Evolutionary conservation across 2,113 vertebrate species (phyloP).

Genomic region (Lasiurus cinereus): DNA sequence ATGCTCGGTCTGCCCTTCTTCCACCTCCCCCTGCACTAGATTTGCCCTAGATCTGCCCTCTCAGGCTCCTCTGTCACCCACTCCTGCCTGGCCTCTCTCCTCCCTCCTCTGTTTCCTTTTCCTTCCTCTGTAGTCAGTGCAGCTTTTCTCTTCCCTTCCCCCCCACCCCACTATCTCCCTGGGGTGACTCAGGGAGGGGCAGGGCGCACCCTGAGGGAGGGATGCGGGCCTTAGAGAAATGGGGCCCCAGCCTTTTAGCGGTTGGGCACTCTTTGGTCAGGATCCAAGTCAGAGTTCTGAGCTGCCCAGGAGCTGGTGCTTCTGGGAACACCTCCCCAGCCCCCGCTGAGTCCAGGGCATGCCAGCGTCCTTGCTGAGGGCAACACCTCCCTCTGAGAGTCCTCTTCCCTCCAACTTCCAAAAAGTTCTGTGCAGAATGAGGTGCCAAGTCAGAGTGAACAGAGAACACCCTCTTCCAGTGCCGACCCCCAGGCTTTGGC

Average conservation of each 20-base stretch:
- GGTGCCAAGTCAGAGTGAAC: conserved; percentile 2
- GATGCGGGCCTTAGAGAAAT: conserved; percentile 55
- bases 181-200: conserved; percentile 80
- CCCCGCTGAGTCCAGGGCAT: neutral
- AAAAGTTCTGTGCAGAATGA: conserved; percentile 61
- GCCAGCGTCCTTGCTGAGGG: neutral
- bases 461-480: conserved; percentile 47
- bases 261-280: conserved; percentile 30
- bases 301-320: conserved; percentile 6
- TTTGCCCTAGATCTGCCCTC: conserved; percentile 67
- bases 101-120: conserved; percentile 76
- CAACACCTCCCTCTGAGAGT: conserved; percentile 50
- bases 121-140: conserved; percentile 75
- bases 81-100: conserved; percentile 70
- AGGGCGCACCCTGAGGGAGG: conserved; percentile 70
- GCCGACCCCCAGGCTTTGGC: conserved; percentile 53
- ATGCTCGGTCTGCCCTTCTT: conserved; percentile 50
- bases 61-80: conserved; percentile 58
- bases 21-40: conserved; percentile 28
- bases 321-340: neutral
- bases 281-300: conserved; percentile 18
- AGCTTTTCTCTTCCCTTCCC: conserved; percentile 76
- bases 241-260: conserved; percentile 15
- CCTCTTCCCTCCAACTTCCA: conserved; percentile 44
- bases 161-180: conserved; percentile 57